Evolutionary conservation across 2,888 invertebrate species (phyloP).

Genomic region (Drosophila infuscata): DNA sequence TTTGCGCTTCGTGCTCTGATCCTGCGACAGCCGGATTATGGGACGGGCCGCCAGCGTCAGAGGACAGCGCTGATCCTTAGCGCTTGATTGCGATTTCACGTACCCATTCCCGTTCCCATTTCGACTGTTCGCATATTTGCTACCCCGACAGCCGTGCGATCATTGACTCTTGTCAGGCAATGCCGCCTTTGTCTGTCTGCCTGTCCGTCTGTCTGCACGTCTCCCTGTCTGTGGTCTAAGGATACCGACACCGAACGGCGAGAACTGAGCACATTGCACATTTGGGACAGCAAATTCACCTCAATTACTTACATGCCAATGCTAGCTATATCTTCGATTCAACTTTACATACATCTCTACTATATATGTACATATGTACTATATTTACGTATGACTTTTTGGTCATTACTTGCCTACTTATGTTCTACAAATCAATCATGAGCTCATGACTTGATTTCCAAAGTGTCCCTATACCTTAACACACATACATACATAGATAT

Average conservation of each 20-base stretch:
- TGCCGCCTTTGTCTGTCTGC: conserved; percentile 4
- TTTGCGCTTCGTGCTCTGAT: conserved; percentile 62
- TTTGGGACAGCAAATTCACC: conserved; percentile 9
- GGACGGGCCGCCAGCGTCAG: conserved; percentile 16
- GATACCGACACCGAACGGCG: conserved; percentile 17
- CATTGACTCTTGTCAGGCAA: conserved; percentile 77
- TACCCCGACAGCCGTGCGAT: conserved; percentile 69
- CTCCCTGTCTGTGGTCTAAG: neutral
- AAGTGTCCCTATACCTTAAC: too few relatives aligned
- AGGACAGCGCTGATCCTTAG: conserved; percentile 63
- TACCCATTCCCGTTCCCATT: conserved; percentile 42
- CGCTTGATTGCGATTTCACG: conserved; percentile 73
- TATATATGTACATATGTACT: too few relatives aligned
- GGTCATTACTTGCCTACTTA: neutral
- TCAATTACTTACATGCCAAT: conserved; percentile 11
- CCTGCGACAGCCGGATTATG: conserved; percentile 73
- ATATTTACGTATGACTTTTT: too few relatives aligned
- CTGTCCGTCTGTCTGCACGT: neutral
- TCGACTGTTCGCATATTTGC: conserved; percentile 52
- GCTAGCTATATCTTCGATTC: neutral
- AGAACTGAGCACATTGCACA: conserved; percentile 10
- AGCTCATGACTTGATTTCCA: neutral
- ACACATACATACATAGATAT: neutral
- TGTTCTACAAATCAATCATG: neutral
- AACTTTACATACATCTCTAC: neutral